Evolutionary conservation across 2,113 vertebrate genomes (phyloP), one percentile per base, ranked within the genome.

Genomic region (Prietella phreatophila): DNA sequence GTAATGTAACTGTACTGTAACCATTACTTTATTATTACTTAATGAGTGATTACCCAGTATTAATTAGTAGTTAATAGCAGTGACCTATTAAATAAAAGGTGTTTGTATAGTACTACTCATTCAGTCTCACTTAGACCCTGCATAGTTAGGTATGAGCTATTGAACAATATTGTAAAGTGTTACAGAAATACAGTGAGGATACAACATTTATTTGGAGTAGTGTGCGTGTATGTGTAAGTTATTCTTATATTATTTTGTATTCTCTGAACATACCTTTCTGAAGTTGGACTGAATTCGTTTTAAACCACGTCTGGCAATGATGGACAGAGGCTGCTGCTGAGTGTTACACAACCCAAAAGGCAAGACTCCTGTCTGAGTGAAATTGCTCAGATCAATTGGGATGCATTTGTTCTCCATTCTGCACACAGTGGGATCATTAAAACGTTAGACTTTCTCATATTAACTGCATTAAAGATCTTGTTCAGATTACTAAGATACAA

Each of bases 351-450:
- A 83, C 88, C 95, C 96, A 0, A 96, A 89, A 61, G 93, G 92
- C 0, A 95, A 93, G 0, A 89, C 90, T 82, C 71, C 94, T 87
- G 91, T 95, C 15, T 83, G 86, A 39, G 88, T 91, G 53, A 94
- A 93, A 27, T 2, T 55, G 67, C 94, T 85, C 0, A 98, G 92
- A 88, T 97, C 95, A 39, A 95, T 91, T 73, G 97, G 95, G 33
- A 92, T 80, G 33, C 91, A 90, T 42, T 50, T 67, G 22, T 55
- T 65, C 36, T 85, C 85, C 27, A 71, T 53, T 81, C 94, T 95
- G 90, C 19, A 88, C 36, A 80, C 85, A 27, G 87, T 78, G n/a
- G 42, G n/a, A 88, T 47, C 76, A 87, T 27, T 67, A 63, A 27
- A 42, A 55, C 47, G 82, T 63, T 83, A 58, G 78, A 58, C 19